Conservation (phyloP, 1,140 invertebrate species). For the Brachionus manjavacas region DNA sequence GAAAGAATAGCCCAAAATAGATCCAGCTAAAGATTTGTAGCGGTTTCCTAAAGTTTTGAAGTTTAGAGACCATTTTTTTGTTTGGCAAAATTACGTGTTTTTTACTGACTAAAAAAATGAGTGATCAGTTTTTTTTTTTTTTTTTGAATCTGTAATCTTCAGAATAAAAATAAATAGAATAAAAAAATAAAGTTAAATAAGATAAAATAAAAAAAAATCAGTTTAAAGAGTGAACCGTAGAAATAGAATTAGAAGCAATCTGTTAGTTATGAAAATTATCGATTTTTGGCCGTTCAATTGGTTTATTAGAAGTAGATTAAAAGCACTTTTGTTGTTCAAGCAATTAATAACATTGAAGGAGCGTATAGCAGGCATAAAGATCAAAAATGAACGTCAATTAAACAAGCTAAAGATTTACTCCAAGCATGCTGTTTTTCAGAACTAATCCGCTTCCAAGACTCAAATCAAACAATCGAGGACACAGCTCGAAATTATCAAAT, state of each 20-base stretch:
- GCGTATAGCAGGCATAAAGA: conserved; percentile 12
- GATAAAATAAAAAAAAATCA: too few relatives aligned
- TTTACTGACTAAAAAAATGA: too few relatives aligned
- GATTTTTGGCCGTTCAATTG: conserved; percentile 24
- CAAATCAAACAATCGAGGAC: background rate
- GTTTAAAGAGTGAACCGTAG: too few relatives aligned
- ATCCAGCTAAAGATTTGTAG: too few relatives aligned
- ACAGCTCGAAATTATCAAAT: background rate
- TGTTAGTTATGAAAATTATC: background rate
- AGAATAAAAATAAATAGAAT: too few relatives aligned
- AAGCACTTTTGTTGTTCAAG: background rate
- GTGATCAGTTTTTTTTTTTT: too few relatives aligned
- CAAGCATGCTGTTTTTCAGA: background rate
- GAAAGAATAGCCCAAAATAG: too few relatives aligned
- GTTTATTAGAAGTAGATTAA: background rate
- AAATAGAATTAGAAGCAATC: background rate
- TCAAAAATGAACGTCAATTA: conserved; percentile 5
- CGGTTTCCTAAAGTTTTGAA: too few relatives aligned
- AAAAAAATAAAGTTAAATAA: too few relatives aligned
- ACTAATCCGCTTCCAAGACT: background rate
- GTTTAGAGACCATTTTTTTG: too few relatives aligned
- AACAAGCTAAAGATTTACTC: conserved; percentile 9
- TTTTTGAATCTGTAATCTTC: too few relatives aligned
- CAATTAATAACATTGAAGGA: background rate
- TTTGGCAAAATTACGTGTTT: too few relatives aligned